phyloP scores from a whole-genome alignment of 2,797 vertebrate species.

The Epinephelus coioides region DNA sequence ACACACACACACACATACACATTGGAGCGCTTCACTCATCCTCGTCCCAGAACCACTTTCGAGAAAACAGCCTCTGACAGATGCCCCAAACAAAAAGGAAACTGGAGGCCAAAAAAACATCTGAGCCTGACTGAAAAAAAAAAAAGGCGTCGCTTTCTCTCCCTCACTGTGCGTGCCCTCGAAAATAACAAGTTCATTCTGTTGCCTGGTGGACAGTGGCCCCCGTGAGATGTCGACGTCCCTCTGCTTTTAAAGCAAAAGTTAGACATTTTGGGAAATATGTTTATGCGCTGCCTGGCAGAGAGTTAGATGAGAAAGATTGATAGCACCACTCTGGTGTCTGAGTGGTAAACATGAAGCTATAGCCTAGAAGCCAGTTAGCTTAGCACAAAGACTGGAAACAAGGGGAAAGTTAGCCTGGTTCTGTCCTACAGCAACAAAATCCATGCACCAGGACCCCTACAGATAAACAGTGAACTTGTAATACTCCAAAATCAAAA shows the following conservation, averaged over 20 bases:
- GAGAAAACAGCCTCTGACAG: constrained; percentile 77
- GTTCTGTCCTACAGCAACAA: background rate
- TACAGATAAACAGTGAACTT: background rate
- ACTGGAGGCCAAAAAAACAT: constrained; percentile 62
- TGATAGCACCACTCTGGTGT: background rate
- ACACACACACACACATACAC: constrained; percentile 17
- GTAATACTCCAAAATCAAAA: too few relatives aligned
- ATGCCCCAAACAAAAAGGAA: constrained; percentile 70
- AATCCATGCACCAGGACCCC: constrained; percentile 10
- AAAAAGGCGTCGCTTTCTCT: constrained; percentile 37
- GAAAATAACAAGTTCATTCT: constrained; percentile 54
- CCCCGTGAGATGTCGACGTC: background rate
- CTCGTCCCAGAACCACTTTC: constrained; percentile 69
- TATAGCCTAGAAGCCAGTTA: constrained; percentile 8
- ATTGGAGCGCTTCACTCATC: constrained; percentile 54
- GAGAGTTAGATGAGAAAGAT: background rate
- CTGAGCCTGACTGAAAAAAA: constrained; percentile 37
- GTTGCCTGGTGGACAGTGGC: constrained; percentile 27
- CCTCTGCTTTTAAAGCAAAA: constrained; percentile 10
- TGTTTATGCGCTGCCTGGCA: background rate
- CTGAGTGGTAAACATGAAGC: background rate
- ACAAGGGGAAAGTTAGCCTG: background rate
- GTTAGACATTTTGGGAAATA: constrained; percentile 4
- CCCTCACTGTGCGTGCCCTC: background rate
- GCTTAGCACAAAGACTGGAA: constrained; percentile 19